Evolutionary conservation across 2,888 invertebrate species (phyloP).

Genomic region (Ceraclea dissimilis): DNA sequence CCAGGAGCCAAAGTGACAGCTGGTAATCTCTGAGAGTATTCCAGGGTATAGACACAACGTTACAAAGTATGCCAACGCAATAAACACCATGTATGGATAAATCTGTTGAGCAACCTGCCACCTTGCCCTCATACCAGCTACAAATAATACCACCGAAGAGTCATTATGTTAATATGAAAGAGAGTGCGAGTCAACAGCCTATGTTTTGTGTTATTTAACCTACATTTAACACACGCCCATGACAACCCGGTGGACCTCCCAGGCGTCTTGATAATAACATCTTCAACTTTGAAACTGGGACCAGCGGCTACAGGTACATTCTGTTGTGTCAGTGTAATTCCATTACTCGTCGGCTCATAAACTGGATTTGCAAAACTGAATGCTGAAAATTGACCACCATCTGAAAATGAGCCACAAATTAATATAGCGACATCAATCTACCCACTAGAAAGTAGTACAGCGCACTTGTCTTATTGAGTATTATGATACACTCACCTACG

Average conservation of each 20-base stretch:
- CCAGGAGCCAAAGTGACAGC: conserved; percentile 77
- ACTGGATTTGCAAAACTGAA: conserved; percentile 80
- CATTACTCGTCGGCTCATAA: conserved; percentile 60
- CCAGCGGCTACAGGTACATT: conserved; percentile 24
- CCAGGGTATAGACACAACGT: conserved; percentile 87
- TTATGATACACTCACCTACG: conserved; percentile 12
- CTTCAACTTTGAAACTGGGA: conserved; percentile 64
- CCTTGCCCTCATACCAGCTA: conserved; percentile 64
- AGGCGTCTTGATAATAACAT: conserved; percentile 58
- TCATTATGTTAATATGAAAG: neutral
- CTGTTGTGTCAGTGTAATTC: conserved; percentile 27
- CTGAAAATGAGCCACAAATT: conserved; percentile 26
- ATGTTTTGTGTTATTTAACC: too few species aligned
- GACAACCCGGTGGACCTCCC: conserved; percentile 40
- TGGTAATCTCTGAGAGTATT: conserved; percentile 80
- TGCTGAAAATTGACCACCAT: conserved; percentile 48
- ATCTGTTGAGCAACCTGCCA: conserved; percentile 77
- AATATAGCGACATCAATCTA: too few species aligned
- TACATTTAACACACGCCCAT: conserved; percentile 48
- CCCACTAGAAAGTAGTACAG: too few species aligned
- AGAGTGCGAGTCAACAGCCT: too few species aligned
- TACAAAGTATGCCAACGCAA: conserved; percentile 81
- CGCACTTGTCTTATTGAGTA: too few species aligned
- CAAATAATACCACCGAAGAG: conserved; percentile 24
- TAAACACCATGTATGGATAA: conserved; percentile 86